Evolutionary conservation across 2,888 invertebrate species (phyloP).

Genomic region (Torymus texanus): DNA sequence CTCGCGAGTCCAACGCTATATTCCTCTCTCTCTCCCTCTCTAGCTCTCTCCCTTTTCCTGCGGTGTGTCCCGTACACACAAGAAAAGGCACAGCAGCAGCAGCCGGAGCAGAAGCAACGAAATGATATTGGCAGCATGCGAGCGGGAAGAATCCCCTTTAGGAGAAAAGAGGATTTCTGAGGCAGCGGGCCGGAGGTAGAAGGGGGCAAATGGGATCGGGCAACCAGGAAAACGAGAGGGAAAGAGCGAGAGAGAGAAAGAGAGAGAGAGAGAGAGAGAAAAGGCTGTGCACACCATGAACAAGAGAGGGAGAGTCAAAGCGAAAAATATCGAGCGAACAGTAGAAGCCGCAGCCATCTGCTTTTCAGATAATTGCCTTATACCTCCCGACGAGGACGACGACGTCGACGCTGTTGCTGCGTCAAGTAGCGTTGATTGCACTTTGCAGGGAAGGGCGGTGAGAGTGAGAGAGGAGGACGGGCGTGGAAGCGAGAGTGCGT

Average conservation of each 20-base stretch:
- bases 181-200: conserved; percentile 12
- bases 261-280: neutral
- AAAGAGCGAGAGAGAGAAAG: neutral
- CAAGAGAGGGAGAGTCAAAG: neutral
- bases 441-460: neutral
- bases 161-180: conserved; percentile 51
- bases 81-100: neutral
- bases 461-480: neutral
- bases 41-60: neutral
- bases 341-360: conserved; percentile 10
- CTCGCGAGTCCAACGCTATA: conserved; percentile 6
- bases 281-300: neutral
- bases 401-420: neutral
- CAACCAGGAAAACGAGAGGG: conserved; percentile 29
- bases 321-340: conserved; percentile 33
- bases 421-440: conserved; percentile 17
- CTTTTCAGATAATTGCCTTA: conserved; percentile 40
- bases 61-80: neutral
- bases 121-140: conserved; percentile 43
- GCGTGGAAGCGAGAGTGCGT: neutral
- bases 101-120: conserved; percentile 4
- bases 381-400: neutral
- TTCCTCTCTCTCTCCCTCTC: no score
- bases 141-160: conserved; percentile 36
- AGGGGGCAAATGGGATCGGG: conserved; percentile 50